phyloP scores from a whole-genome alignment of 2,797 vertebrate genomes.

The Halcyon chelicuti region DNA sequence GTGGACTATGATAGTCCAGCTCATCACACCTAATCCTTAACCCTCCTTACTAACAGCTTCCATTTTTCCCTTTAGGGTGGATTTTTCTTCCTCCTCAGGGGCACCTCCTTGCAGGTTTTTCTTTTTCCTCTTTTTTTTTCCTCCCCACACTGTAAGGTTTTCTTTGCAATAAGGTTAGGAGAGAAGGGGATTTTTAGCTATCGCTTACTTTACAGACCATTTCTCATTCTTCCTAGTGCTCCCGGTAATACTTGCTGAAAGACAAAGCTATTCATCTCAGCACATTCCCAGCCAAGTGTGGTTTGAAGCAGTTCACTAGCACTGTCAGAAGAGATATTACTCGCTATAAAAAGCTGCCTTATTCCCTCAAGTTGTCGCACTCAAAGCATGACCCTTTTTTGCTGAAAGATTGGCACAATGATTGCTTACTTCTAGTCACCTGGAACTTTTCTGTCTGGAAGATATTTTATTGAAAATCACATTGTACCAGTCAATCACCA shows the following conservation, averaged over 20 bases:
- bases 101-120: neutral
- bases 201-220: conserved; percentile 60
- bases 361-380: conserved; percentile 45
- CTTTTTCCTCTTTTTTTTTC: neutral
- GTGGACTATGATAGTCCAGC: neutral
- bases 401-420: conserved; percentile 50
- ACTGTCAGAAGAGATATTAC: conserved; percentile 79
- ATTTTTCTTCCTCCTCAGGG: neutral
- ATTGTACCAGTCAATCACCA: conserved; percentile 63
- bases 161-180: conserved; percentile 53
- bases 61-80: neutral
- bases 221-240: conserved; percentile 63
- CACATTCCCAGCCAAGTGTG: conserved; percentile 59
- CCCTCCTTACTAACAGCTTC: neutral
- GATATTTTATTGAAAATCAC: conserved; percentile 67
- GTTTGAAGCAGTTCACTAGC: conserved; percentile 69
- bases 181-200: conserved; percentile 32
- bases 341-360: conserved; percentile 71
- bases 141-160: neutral
- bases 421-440: conserved; percentile 71
- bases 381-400: conserved; percentile 64
- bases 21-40: neutral
- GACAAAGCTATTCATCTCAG: conserved; percentile 75
- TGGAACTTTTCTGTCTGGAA: conserved; percentile 69
- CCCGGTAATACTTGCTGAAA: conserved; percentile 68